Evolutionary conservation across 2,113 vertebrate genomes (phyloP).

Genomic region (Myrmophylax atrothorax): DNA sequence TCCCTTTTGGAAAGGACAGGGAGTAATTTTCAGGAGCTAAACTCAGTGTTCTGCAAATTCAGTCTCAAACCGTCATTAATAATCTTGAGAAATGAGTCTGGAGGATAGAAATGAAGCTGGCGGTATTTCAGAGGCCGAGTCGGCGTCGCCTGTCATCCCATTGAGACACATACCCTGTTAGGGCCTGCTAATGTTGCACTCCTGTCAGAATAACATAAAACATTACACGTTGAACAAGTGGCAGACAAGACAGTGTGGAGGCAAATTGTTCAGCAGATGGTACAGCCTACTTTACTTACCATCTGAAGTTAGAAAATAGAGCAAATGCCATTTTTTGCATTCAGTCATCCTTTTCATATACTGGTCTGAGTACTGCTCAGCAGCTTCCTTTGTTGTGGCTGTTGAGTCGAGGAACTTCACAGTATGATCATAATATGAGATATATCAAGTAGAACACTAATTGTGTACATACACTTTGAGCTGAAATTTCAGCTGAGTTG

Average conservation of each 20-base stretch:
- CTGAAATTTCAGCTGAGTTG: neutral
- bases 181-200: constrained; percentile 52
- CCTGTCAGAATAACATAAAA: constrained; percentile 49
- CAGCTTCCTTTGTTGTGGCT: neutral
- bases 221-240: constrained; percentile 24
- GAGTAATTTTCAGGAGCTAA: constrained; percentile 18
- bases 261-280: constrained; percentile 60
- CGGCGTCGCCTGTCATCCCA: neutral
- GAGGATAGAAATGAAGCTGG: constrained; percentile 28
- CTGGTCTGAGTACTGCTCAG: neutral
- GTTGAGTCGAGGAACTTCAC: neutral
- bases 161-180: constrained; percentile 22
- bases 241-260: constrained; percentile 9
- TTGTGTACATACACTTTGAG: neutral
- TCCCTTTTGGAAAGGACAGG: constrained; percentile 35
- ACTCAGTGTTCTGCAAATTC: constrained; percentile 14
- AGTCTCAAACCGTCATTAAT: constrained; percentile 49
- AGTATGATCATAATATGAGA: neutral
- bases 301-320: constrained; percentile 26
- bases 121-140: constrained; percentile 46
- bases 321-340: neutral
- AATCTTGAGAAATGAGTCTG: constrained; percentile 57
- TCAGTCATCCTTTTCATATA: neutral
- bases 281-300: constrained; percentile 29
- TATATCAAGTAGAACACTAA: neutral